Evolutionary conservation across 2,797 vertebrate genomes (phyloP).

Genomic region (Enoplosus armatus): DNA sequence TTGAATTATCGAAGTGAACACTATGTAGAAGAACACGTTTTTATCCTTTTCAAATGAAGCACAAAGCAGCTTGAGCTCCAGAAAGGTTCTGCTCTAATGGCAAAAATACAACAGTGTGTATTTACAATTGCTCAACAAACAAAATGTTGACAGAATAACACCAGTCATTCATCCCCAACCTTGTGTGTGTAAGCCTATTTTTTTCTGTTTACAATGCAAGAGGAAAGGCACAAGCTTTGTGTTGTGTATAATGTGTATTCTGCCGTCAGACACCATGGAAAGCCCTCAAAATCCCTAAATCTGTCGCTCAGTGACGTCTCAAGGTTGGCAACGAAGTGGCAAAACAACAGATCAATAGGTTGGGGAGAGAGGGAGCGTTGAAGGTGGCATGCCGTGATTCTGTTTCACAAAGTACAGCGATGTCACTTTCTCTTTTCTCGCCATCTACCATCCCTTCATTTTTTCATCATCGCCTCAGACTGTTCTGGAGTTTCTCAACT

Average conservation of each 20-base stretch:
- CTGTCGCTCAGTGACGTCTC: slow-evolving; percentile 5
- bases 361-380: background rate
- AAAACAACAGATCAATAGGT: slow-evolving; percentile 41
- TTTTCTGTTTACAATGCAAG: background rate
- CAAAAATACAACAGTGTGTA: background rate
- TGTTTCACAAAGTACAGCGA: slow-evolving; percentile 28
- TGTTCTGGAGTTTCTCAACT: slow-evolving; percentile 15
- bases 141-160: background rate
- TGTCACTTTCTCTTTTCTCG: slow-evolving; percentile 4
- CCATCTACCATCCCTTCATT: background rate
- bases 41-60: background rate
- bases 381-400: background rate
- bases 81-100: background rate
- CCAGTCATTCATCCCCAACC: background rate
- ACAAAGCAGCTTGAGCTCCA: background rate
- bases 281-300: slow-evolving; percentile 30
- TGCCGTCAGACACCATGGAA: background rate
- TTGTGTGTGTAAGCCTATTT: slow-evolving; percentile 10
- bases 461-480: slow-evolving; percentile 13
- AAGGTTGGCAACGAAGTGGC: slow-evolving; percentile 13
- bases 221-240: background rate
- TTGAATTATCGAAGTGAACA: background rate
- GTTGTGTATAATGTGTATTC: slow-evolving; percentile 4
- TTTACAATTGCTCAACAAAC: background rate
- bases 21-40: background rate